These are phyloP conservation scores for Etheostoma cragini DNA, from an alignment of 2,113 vertebrate genomes.

Conservation along the genomic window DNA sequence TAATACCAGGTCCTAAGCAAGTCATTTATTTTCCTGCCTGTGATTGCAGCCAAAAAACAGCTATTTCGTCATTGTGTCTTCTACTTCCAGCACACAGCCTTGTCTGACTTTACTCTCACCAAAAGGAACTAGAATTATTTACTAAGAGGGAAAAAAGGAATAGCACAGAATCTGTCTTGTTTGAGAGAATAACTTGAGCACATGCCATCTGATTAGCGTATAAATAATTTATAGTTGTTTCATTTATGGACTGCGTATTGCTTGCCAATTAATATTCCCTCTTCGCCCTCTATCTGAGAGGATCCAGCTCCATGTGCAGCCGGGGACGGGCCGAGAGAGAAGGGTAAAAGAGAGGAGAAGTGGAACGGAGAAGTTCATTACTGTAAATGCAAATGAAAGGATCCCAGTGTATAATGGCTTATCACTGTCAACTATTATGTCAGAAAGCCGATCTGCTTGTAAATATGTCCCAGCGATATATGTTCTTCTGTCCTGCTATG, in stretches of 20 bases:
- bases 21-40: slow-evolving; percentile 59
- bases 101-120: slow-evolving; percentile 63
- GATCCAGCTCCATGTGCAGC: slow-evolving; percentile 63
- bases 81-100: slow-evolving; percentile 50
- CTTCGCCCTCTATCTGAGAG: slow-evolving; percentile 75
- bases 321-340: slow-evolving; percentile 38
- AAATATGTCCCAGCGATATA: slow-evolving; percentile 26
- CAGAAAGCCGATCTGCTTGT: slow-evolving; percentile 52
- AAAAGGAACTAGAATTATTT: slow-evolving; percentile 74
- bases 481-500: slow-evolving; percentile 15
- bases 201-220: slow-evolving; percentile 73
- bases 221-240: slow-evolving; percentile 80
- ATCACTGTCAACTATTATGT: slow-evolving; percentile 72
- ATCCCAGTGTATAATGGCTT: slow-evolving; percentile 61
- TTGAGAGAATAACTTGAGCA: slow-evolving; percentile 63
- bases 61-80: slow-evolving; percentile 62
- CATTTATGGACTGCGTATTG: slow-evolving; percentile 69
- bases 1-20: slow-evolving; percentile 49
- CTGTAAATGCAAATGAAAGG: slow-evolving; percentile 80
- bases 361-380: slow-evolving; percentile 70
- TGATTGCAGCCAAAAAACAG: slow-evolving; percentile 64
- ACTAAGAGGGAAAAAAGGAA: slow-evolving; percentile 36
- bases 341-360: slow-evolving; percentile 21
- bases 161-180: slow-evolving; percentile 70
- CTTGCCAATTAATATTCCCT: slow-evolving; percentile 83